phyloP scores from a whole-genome alignment of 1,140 invertebrate genomes.

The Zaprionus tsacasi region DNA sequence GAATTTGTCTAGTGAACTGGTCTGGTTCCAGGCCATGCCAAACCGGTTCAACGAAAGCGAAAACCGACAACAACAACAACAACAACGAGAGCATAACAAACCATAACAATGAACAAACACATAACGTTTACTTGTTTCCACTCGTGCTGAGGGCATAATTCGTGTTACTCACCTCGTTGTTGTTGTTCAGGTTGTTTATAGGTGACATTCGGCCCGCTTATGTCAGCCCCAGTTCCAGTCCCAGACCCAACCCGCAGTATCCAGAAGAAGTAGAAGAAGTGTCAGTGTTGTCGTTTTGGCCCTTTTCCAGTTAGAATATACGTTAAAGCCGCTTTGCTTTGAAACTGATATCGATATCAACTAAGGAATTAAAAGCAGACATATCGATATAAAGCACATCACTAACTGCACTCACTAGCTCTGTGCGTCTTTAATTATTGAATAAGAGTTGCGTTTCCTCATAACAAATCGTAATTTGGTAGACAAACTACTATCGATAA shows the following conservation, averaged over 20 bases:
- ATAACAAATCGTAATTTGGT: too few species aligned
- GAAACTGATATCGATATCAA: too few species aligned
- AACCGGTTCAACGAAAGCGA: constrained; percentile 59
- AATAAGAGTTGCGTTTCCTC: too few species aligned
- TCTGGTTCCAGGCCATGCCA: constrained; percentile 46
- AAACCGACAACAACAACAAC: constrained; percentile 27
- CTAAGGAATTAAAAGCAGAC: too few species aligned
- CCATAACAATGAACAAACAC: constrained; percentile 41
- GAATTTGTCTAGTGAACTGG: constrained; percentile 52
- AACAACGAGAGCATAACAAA: constrained; percentile 31
- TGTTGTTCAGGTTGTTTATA: constrained; percentile 17
- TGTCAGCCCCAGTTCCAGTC: background rate
- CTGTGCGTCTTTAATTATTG: too few species aligned
- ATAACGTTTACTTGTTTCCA: constrained; percentile 10
- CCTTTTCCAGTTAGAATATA: background rate
- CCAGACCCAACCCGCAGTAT: background rate
- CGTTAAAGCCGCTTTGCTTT: too few species aligned
- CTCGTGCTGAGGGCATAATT: constrained; percentile 18
- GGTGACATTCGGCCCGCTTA: constrained; percentile 9
- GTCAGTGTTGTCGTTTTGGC: constrained; percentile 1
- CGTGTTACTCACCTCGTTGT: background rate
- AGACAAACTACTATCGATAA: too few species aligned
- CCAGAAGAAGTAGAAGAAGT: background rate
- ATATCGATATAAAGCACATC: too few species aligned
- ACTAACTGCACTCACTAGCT: too few species aligned